These are phyloP conservation scores for Hypothenemus hampei DNA, from an alignment of 1,140 invertebrate genomes.

Conservation along the genomic window DNA sequence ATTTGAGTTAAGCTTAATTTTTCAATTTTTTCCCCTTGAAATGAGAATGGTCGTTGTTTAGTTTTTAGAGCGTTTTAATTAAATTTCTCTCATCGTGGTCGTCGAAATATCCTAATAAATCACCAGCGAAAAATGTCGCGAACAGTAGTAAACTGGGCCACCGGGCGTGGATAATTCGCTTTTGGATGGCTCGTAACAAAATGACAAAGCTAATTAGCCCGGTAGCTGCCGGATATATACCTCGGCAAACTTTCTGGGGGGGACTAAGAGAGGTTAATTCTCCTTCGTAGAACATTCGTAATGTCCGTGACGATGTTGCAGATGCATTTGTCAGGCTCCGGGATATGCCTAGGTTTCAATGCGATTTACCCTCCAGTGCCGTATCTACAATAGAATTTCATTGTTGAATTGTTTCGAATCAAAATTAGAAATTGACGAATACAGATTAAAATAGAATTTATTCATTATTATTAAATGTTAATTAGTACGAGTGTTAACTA, in stretches of 20 bases:
- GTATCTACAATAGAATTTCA: not conserved
- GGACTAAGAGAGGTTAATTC: slow-evolving; percentile 13
- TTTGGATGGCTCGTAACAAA: slow-evolving; percentile 10
- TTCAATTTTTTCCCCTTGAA: no score
- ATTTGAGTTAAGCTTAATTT: no score
- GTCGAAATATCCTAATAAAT: no score
- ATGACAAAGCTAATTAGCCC: slow-evolving; percentile 19
- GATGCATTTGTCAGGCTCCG: slow-evolving; percentile 12
- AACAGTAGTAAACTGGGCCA: no score
- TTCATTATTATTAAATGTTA: no score
- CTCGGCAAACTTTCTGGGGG: slow-evolving; percentile 10
- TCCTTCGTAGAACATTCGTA: slow-evolving; percentile 14
- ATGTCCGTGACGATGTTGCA: slow-evolving; percentile 13
- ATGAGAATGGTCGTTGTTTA: no score
- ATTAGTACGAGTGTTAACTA: no score
- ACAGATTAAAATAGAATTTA: not conserved
- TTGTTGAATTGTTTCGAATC: not conserved
- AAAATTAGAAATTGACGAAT: not conserved
- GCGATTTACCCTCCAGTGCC: not conserved
- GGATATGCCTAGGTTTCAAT: not conserved
- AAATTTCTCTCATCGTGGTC: no score
- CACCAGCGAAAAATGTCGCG: no score
- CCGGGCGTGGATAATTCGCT: slow-evolving; percentile 4
- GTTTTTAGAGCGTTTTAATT: no score
- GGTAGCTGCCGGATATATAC: slow-evolving; percentile 13